Conservation (phyloP, 2,113 vertebrate species). For the Cyanocitta stelleri region DNA sequence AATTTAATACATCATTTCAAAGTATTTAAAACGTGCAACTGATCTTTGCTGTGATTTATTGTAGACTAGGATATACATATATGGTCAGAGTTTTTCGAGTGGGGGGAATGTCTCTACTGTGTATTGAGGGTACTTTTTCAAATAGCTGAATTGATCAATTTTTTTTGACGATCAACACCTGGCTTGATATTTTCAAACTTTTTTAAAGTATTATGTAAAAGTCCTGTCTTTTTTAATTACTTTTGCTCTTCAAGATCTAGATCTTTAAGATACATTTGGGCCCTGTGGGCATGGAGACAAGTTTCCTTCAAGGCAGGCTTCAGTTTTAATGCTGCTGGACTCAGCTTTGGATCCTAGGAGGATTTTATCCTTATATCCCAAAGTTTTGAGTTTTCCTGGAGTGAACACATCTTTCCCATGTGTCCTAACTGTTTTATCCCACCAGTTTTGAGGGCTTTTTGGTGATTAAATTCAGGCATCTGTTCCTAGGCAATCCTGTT, state of each 20-base stretch:
- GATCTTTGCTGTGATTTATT: neutral
- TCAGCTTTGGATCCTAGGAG: neutral
- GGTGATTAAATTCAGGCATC: neutral
- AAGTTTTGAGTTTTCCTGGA: neutral
- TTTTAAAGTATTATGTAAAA: neutral
- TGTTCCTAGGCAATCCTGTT: neutral
- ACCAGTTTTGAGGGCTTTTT: neutral
- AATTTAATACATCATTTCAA: neutral
- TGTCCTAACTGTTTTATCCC: neutral
- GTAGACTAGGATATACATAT: neutral
- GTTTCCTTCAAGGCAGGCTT: neutral
- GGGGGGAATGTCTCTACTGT: neutral
- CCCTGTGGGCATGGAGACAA: neutral
- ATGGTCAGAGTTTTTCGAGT: neutral
- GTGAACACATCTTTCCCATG: neutral
- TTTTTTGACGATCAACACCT: neutral
- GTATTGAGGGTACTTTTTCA: neutral
- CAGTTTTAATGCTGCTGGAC: neutral
- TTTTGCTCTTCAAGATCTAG: neutral
- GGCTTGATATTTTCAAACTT: neutral
- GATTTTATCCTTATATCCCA: neutral
- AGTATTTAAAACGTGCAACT: neutral
- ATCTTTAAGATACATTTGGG: neutral
- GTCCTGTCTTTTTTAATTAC: neutral
- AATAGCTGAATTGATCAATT: neutral